These are phyloP conservation scores for Anoplopoma fimbria DNA, from an alignment of 2,113 vertebrate genomes.

Conservation along the genomic window DNA sequence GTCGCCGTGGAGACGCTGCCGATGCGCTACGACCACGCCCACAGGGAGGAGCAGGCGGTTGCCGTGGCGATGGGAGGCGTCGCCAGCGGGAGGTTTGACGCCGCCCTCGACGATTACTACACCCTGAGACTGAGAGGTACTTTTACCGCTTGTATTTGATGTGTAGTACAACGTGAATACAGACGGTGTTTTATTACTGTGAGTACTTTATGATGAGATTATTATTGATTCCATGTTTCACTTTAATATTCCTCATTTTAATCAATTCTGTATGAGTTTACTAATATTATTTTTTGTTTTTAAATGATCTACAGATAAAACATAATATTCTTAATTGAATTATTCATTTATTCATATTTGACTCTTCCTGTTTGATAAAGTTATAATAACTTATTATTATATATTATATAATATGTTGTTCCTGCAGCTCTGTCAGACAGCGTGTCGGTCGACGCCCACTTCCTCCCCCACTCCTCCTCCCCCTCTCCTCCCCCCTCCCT, in stretches of 20 bases:
- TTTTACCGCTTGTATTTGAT: background rate
- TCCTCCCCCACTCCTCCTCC: constrained; percentile 72
- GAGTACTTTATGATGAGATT: no score
- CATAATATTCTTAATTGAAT: no score
- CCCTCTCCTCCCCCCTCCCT: constrained; percentile 9
- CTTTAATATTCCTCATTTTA: no score
- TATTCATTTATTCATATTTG: no score
- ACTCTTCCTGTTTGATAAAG: no score
- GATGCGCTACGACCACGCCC: constrained; percentile 66
- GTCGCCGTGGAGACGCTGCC: constrained; percentile 76
- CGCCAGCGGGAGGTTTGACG: constrained; percentile 37
- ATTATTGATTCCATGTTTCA: no score
- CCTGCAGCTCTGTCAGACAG: constrained; percentile 77
- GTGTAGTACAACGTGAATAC: no score
- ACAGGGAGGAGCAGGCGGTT: constrained; percentile 67
- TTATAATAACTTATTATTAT: no score
- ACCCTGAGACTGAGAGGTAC: constrained; percentile 69
- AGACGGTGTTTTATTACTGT: no score
- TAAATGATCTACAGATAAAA: no score
- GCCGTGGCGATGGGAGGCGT: constrained; percentile 65
- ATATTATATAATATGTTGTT: background rate
- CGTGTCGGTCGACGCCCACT: constrained; percentile 67
- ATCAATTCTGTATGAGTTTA: no score
- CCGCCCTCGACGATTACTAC: constrained; percentile 69
- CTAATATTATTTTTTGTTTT: no score